A percentile compares a stretch with the other conserved stretches of the same genome.
phyloP scores from a whole-genome alignment of 2,888 invertebrate species.

The Thereva nobilitata region DNA sequence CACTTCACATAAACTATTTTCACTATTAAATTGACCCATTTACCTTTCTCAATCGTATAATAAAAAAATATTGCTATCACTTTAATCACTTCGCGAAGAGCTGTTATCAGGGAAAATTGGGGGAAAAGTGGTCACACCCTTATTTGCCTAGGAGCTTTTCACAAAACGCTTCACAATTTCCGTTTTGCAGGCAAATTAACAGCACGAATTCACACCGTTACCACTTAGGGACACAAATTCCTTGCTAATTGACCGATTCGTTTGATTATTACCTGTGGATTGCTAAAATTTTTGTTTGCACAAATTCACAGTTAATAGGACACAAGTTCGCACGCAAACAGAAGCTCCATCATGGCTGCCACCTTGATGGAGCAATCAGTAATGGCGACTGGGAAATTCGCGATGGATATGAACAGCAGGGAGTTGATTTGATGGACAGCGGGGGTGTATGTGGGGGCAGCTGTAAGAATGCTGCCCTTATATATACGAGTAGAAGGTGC shows the following conservation, averaged over 20 bases:
- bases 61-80: conserved; percentile 11
- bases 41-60: conserved; percentile 27
- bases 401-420: conserved; percentile 6
- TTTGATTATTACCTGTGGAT: conserved; percentile 39
- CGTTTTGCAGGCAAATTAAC: conserved; percentile 7
- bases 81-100: not conserved
- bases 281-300: conserved; percentile 39
- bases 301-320: conserved; percentile 33
- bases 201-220: conserved; percentile 25
- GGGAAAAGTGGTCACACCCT: conserved; percentile 36
- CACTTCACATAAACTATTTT: conserved; percentile 14
- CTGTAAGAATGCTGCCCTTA: too few relatives aligned
- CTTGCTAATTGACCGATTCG: conserved; percentile 30
- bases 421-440: conserved; percentile 1
- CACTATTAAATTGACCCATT: not conserved
- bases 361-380: conserved; percentile 17
- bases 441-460: conserved; percentile 8
- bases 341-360: conserved; percentile 36
- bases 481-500: too few relatives aligned
- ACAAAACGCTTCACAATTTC: conserved; percentile 12
- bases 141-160: conserved; percentile 19
- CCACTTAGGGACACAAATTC: conserved; percentile 20
- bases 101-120: not conserved
- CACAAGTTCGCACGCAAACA: conserved; percentile 39
- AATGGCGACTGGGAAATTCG: conserved; percentile 33